Percentiles rank a stretch among this genome's conserved stretches.
phyloP scores from a whole-genome alignment of 2,113 vertebrate genomes.

The Passer domesticus region DNA sequence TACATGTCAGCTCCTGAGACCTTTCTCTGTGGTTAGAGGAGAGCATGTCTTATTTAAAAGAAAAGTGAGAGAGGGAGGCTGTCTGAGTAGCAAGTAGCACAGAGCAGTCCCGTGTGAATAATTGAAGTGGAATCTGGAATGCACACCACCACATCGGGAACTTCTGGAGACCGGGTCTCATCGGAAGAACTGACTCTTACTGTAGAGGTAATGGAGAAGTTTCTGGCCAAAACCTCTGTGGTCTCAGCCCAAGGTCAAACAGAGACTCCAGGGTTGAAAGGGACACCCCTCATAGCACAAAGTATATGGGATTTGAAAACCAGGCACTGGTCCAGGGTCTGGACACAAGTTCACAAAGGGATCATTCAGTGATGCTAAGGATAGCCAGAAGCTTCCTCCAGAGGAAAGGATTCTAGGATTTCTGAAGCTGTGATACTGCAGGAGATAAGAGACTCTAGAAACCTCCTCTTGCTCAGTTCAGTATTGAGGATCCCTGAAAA shows the following conservation, averaged over 20 bases:
- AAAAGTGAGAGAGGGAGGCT: constrained; percentile 33
- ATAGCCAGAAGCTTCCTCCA: constrained; percentile 9
- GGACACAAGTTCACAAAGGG: background rate
- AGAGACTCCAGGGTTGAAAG: background rate
- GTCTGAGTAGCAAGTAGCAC: constrained; percentile 26
- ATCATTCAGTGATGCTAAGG: background rate
- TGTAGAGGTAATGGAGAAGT: constrained; percentile 57
- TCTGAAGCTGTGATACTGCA: background rate
- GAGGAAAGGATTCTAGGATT: constrained; percentile 7
- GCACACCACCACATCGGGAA: background rate
- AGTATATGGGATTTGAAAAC: constrained; percentile 32
- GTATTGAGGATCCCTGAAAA: background rate
- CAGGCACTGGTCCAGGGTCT: background rate
- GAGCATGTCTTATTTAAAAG: constrained; percentile 62
- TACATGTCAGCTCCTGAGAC: background rate
- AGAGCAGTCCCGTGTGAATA: constrained; percentile 48
- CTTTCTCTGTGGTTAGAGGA: constrained; percentile 7
- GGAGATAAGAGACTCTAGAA: background rate
- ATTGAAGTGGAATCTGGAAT: constrained; percentile 77
- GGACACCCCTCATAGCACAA: background rate
- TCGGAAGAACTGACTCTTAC: constrained; percentile 59
- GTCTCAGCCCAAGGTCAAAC: background rate
- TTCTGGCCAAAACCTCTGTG: constrained; percentile 24
- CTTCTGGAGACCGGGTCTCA: constrained; percentile 45
- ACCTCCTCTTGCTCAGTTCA: background rate